Evolutionary conservation across 2,888 invertebrate species (phyloP).

Genomic region (Eupithecia inturbata): DNA sequence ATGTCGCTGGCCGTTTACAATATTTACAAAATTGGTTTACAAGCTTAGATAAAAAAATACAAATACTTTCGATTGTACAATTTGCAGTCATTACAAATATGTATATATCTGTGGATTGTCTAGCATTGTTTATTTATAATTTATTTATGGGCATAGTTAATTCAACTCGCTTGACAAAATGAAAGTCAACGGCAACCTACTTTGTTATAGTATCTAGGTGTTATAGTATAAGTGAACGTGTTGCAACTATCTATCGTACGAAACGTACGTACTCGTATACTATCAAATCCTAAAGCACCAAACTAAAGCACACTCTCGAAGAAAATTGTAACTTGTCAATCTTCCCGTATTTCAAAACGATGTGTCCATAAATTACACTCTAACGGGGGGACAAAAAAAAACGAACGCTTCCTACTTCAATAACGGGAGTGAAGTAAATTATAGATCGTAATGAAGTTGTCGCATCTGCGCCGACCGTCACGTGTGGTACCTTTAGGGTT

Average conservation of each 20-base stretch:
- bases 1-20: slow-evolving; percentile 19
- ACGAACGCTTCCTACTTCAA: slow-evolving; percentile 76
- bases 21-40: slow-evolving; percentile 15
- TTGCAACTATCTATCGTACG: slow-evolving; percentile 1
- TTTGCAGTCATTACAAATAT: neutral
- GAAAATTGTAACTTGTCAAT: slow-evolving; percentile 52
- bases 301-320: slow-evolving; percentile 25
- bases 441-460: slow-evolving; percentile 76
- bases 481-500: slow-evolving; percentile 51
- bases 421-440: slow-evolving; percentile 81
- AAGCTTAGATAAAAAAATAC: slow-evolving; percentile 16
- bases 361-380: slow-evolving; percentile 75
- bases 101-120: neutral
- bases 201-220: neutral
- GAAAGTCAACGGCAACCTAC: neutral
- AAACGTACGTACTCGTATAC: neutral
- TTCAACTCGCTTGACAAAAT: neutral
- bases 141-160: neutral
- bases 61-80: neutral
- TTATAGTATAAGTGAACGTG: neutral
- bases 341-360: slow-evolving; percentile 62
- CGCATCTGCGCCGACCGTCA: slow-evolving; percentile 74
- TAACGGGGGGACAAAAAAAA: slow-evolving; percentile 72
- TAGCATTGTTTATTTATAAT: neutral
- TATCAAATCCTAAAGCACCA: slow-evolving; percentile 1